phyloP scores from a whole-genome alignment of 2,113 vertebrate genomes.

The Lethenteron reissneri region DNA sequence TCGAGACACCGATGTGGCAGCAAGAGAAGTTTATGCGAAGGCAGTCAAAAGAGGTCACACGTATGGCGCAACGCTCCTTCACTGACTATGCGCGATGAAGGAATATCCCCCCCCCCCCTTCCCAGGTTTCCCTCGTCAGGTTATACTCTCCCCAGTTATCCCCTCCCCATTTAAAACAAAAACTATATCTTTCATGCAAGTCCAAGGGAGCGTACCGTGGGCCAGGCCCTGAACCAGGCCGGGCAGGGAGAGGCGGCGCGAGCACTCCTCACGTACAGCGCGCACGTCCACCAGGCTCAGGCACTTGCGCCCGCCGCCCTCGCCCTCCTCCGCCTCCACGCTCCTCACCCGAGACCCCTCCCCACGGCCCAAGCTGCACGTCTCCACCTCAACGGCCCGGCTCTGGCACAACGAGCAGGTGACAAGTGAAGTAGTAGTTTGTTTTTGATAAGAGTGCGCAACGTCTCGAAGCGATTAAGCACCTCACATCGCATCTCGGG shows the following conservation, averaged over 20 bases:
- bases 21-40: too few species aligned
- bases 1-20: too few species aligned
- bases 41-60: too few species aligned
- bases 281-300: constrained; percentile 82
- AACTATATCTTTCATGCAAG: constrained; percentile 11
- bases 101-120: too few species aligned
- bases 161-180: too few species aligned
- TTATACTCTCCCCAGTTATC: too few species aligned
- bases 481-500: too few species aligned
- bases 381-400: neutral
- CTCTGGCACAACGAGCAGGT: neutral
- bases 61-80: too few species aligned
- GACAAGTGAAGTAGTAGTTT: neutral
- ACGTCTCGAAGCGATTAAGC: neutral
- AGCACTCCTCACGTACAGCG: constrained; percentile 65
- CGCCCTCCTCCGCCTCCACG: neutral
- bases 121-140: too few species aligned
- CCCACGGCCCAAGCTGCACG: constrained; percentile 1
- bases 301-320: constrained; percentile 31
- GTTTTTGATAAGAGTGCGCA: neutral
- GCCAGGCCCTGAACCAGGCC: constrained; percentile 47
- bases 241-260: constrained; percentile 71
- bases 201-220: constrained; percentile 39
- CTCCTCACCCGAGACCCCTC: neutral
- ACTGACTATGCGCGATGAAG: too few species aligned